Conservation (phyloP, 2,797 vertebrate genomes). For the Acipenser ruthenus region DNA sequence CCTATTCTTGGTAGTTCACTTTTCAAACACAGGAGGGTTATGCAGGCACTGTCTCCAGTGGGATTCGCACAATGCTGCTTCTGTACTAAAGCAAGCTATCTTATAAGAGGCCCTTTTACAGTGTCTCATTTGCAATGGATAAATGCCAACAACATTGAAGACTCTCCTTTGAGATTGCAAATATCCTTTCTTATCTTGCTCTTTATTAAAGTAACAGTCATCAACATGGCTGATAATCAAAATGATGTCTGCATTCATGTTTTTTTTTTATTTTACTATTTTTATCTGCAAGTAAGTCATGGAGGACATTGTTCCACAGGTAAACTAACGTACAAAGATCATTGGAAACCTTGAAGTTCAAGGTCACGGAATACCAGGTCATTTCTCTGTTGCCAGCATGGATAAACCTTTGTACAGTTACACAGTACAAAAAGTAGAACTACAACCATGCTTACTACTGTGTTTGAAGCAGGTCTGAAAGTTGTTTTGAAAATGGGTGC, state of each 20-base stretch:
- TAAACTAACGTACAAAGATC: no score
- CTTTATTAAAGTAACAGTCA: constrained; percentile 51
- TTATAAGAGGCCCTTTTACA: constrained; percentile 20
- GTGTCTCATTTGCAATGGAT: constrained; percentile 57
- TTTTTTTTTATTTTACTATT: no score
- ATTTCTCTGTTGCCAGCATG: no score
- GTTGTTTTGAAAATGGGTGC: no score
- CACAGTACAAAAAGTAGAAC: no score
- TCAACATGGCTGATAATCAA: constrained; percentile 59
- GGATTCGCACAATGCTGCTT: constrained; percentile 12
- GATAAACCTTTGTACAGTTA: no score
- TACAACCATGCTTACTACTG: no score
- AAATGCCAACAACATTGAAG: constrained; percentile 48
- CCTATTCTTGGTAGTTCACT: constrained; percentile 10
- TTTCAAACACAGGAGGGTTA: constrained; percentile 1
- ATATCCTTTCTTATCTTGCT: constrained; percentile 50
- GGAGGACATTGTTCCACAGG: no score
- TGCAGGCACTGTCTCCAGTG: not conserved
- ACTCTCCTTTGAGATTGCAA: constrained; percentile 46
- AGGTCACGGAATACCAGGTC: no score
- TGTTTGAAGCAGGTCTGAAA: no score
- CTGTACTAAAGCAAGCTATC: constrained; percentile 2
- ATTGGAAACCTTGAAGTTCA: no score
- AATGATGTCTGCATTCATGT: constrained; percentile 10
- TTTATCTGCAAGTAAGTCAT: no score